Evolutionary conservation across 2,797 vertebrate genomes (phyloP), one percentile per base, ranked within the genome.

Genomic region (Cuniculus paca): DNA sequence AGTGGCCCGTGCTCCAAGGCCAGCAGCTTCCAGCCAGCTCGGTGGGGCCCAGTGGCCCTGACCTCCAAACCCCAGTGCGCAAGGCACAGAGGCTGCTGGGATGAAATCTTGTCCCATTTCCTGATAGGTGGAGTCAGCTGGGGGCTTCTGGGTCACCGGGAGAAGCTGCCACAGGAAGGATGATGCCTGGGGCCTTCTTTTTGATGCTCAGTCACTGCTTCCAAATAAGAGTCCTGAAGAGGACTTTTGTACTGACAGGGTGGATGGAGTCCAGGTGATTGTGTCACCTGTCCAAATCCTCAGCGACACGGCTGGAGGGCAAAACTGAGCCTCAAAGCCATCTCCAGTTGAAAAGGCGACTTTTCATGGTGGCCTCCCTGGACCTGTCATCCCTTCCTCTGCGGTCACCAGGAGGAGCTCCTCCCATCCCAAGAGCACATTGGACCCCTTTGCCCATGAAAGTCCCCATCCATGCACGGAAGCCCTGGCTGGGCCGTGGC

Each of bases 11-110:
- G 0, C 42, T 61, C 56, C 19, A 52, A 91, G 79, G 12, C 31
- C 16, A 70, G n/a, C 24, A 34, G 24, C 39, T 75, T 52, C 28
- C 39, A 19, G 84, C 50, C 60, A 34, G 89, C 63, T 82, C 82
- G 24, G 1, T 3, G 34, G 39, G 58, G 28, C 63, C 28, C 0
- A 1, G 28, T 42, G 65, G 16, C 14, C 19, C 17, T 1, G 3
- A 6, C 65, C 58, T 61, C 78, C 50, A 74, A 0, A 1, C 42
- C 17, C 48, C 26, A 0, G 1, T 17, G 5, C 31, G n/a, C 45
- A 16, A 65, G n/a, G 56, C 6, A 0, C 65, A 2, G 31, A 80
- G 20, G 31, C 61, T 68, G 17, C 2, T 8, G 5, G 13, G 72
- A 31, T 6, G 26, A 75, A 75, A 16, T 28, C 72, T 6, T 19